A percentile compares a stretch with the other conserved stretches of the same genome.
Conservation (phyloP, 1,140 invertebrate species). For the Frieseomelitta varia region DNA sequence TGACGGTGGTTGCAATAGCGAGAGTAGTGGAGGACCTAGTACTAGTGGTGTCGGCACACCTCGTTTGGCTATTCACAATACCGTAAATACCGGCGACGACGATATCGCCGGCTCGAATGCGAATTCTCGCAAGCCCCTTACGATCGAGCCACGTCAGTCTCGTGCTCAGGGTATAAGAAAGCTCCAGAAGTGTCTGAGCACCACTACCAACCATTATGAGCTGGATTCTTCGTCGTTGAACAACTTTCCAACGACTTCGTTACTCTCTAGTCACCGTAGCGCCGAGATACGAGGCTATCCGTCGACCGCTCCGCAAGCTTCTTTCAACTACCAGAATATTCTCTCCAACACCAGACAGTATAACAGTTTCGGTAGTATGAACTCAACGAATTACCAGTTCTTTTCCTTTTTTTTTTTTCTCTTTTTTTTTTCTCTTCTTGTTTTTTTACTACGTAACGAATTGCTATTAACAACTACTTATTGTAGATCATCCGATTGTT, state of each 20-base stretch:
- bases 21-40: conserved; percentile 62
- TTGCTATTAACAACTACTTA: conserved; percentile 35
- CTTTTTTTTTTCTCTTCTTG: too few species aligned
- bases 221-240: conserved; percentile 79
- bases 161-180: conserved; percentile 95
- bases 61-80: conserved; percentile 59
- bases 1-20: conserved; percentile 63
- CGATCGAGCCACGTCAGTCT: conserved; percentile 83
- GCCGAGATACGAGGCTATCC: conserved; percentile 81
- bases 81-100: conserved; percentile 64
- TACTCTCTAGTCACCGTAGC: conserved; percentile 83
- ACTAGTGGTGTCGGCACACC: conserved; percentile 66
- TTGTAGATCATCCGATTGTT: conserved; percentile 52
- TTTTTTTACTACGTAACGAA: conserved; percentile 5
- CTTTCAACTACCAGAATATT: conserved; percentile 80
- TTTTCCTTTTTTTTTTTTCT: too few species aligned
- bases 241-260: conserved; percentile 80
- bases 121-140: conserved; percentile 68
- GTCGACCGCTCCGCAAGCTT: conserved; percentile 77
- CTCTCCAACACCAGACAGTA: conserved; percentile 89
- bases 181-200: conserved; percentile 92
- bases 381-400: conserved; percentile 55
- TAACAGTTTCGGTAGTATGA: conserved; percentile 96
- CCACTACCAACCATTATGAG: conserved; percentile 88
- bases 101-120: conserved; percentile 54